Evolutionary conservation across 1,140 invertebrate genomes (phyloP), one percentile per base, ranked within the genome.

Genomic region (Diabrotica undecimpunctata): DNA sequence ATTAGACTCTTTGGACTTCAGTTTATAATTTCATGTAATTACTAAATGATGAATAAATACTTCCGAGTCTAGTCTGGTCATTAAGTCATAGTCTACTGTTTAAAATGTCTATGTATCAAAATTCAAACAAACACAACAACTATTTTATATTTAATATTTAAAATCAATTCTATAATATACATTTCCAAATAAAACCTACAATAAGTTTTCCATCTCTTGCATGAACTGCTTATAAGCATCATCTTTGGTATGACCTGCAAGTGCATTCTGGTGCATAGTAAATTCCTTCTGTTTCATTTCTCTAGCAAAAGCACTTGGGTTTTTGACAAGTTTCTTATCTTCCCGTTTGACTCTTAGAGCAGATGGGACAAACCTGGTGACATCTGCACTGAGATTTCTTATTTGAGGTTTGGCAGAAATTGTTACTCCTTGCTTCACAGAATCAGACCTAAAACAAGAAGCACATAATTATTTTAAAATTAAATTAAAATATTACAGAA

Each of bases 181-280:
- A 25, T 25, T 25, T 4, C 25, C 25, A 25, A 25, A 25, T 25
- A 25, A 25, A 25, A 46, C 8, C n/a, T 46, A 97, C 74, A 98
- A 83, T 35, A 98, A 81, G 51, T 90, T 93, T 80, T 97, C 88
- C 95, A 99, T 97, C 84, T 99, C 96, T 80, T 92, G 90, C 95
- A 99, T 98, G 79, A 99, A 99, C 77, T 96, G 93, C 81, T 95
- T 90, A 75, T 99, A 99, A 41, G 96, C 96, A 78, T 98, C 96
- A 76, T 98, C 96, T 79, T 98, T 98, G 46, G 91, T 97, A 50
- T 87, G 82, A 37, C 75, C 71, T 7, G 72, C 59, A n/a, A 73
- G 61, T 54, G 69, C 62, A 46, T 65, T 68, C 41, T 72, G 71
- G 61, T 74, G 73, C 64, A 72, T 64, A 63, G 66, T 61, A 54